A percentile compares a stretch with the other conserved stretches of the same genome.
phyloP scores from a whole-genome alignment of 2,888 invertebrate genomes.

The Julus scandinavius region DNA sequence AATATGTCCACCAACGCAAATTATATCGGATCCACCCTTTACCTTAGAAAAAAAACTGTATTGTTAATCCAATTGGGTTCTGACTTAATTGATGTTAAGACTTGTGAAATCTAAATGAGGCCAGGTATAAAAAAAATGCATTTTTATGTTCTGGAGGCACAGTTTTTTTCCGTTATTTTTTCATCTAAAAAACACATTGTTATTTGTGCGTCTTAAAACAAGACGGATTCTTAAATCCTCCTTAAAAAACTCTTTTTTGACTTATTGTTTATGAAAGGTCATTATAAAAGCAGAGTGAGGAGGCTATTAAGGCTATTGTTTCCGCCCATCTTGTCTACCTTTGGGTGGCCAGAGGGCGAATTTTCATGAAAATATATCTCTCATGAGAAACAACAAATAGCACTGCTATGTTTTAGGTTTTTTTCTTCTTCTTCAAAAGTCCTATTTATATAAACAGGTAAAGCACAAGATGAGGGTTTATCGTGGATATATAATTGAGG shows the following conservation, averaged over 20 bases:
- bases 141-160: not conserved
- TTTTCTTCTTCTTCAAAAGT: not conserved
- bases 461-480: not conserved
- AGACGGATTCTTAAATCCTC: not conserved
- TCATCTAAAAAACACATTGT: not conserved
- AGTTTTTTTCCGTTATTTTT: not conserved
- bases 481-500: not conserved
- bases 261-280: conserved; percentile 10
- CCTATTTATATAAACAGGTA: conserved; percentile 14
- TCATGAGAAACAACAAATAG: not conserved
- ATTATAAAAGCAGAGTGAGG: conserved; percentile 1
- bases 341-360: not conserved
- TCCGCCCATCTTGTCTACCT: conserved; percentile 11
- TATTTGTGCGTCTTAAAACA: conserved; percentile 6
- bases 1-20: conserved; percentile 18
- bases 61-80: conserved; percentile 2
- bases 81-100: not conserved
- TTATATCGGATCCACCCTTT: conserved; percentile 11
- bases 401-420: not conserved
- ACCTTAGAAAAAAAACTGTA: not conserved
- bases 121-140: not conserved
- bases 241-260: not conserved
- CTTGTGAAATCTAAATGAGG: not conserved
- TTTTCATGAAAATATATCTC: not conserved
- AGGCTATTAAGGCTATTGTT: conserved; percentile 13